phyloP scores from a whole-genome alignment of 2,113 vertebrate species.

The Engystomops pustulosus region DNA sequence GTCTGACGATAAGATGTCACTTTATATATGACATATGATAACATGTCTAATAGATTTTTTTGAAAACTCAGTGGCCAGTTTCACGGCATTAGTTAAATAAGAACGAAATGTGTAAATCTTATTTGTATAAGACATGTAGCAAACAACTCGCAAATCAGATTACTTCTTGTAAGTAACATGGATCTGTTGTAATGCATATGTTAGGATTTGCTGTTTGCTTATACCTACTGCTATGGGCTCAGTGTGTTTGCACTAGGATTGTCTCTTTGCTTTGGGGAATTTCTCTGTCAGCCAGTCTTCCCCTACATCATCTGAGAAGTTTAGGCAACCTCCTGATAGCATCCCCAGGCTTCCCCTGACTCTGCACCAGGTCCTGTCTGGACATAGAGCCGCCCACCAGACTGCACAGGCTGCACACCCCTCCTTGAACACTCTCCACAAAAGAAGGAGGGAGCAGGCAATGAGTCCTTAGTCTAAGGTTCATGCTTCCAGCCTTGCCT shows the following conservation, averaged over 20 bases:
- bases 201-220: constrained; percentile 2
- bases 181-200: not conserved
- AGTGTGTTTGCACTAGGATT: constrained; percentile 25
- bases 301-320: constrained; percentile 19
- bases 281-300: constrained; percentile 7
- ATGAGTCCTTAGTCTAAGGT: constrained; percentile 54
- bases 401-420: constrained; percentile 32
- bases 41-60: too few species aligned
- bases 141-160: not conserved
- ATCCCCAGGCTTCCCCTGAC: constrained; percentile 21
- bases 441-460: constrained; percentile 54
- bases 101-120: not conserved
- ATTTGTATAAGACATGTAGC: not conserved
- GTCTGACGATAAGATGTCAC: too few species aligned
- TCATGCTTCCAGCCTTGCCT: constrained; percentile 38
- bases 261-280: constrained; percentile 19
- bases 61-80: too few species aligned
- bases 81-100: not conserved
- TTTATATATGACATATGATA: too few species aligned
- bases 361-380: constrained; percentile 41
- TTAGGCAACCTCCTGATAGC: constrained; percentile 20
- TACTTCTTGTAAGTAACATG: not conserved
- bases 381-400: constrained; percentile 50
- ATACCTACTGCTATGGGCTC: constrained; percentile 1
- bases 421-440: constrained; percentile 50